Percentiles rank a stretch among this genome's conserved stretches.
phyloP scores from a whole-genome alignment of 1,140 invertebrate species.

The Leptinotarsa defecta region DNA sequence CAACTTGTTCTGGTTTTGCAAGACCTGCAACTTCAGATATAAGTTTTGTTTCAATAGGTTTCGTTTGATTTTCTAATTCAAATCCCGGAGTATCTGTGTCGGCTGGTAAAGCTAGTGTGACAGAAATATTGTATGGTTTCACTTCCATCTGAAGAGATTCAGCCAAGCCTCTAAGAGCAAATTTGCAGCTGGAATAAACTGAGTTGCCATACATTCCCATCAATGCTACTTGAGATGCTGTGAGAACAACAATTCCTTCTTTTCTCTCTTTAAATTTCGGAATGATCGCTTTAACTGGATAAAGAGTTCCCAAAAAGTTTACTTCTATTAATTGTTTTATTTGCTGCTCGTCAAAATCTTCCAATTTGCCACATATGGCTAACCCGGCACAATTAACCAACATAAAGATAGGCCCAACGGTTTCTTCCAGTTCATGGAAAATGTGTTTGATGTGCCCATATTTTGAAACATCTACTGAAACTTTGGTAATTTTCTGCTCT shows the following conservation, averaged over 20 bases:
- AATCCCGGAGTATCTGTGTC: slow-evolving; percentile 98
- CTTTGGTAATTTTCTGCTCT: slow-evolving; percentile 70
- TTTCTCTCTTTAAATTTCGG: slow-evolving; percentile 72
- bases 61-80: slow-evolving; percentile 79
- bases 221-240: slow-evolving; percentile 88
- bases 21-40: slow-evolving; percentile 84
- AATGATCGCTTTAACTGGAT: slow-evolving; percentile 71
- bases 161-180: slow-evolving; percentile 91
- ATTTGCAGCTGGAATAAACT: slow-evolving; percentile 92
- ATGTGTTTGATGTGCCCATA: slow-evolving; percentile 66
- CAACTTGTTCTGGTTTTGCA: slow-evolving; percentile 78
- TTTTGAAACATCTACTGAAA: slow-evolving; percentile 75
- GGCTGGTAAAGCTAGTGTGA: slow-evolving; percentile 89
- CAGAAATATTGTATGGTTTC: slow-evolving; percentile 77
- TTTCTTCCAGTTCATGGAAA: slow-evolving; percentile 54
- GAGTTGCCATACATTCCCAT: slow-evolving; percentile 85
- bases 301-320: slow-evolving; percentile 75
- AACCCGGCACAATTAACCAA: slow-evolving; percentile 91
- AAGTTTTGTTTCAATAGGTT: slow-evolving; percentile 86
- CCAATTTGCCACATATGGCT: slow-evolving; percentile 78
- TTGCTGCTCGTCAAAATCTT: slow-evolving; percentile 75
- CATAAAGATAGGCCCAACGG: slow-evolving; percentile 78
- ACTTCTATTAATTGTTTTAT: slow-evolving; percentile 73
- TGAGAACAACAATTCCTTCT: slow-evolving; percentile 80
- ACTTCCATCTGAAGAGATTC: slow-evolving; percentile 93